Conservation (phyloP, 2,888 invertebrate genomes). For the Zelleria hepariella region DNA sequence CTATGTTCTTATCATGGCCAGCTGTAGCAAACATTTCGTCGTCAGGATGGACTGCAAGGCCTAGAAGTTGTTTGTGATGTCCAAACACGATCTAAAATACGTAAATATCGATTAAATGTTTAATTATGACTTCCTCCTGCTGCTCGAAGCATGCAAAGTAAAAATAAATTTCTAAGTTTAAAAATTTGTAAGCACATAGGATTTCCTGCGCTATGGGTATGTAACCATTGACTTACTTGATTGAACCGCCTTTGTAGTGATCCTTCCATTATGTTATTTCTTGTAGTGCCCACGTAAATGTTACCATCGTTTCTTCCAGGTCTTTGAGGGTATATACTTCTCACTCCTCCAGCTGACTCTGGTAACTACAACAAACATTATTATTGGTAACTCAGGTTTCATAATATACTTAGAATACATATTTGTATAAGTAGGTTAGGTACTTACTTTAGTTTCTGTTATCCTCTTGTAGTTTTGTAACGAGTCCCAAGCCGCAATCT, state of each 20-base stretch:
- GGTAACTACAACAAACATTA: conserved; percentile 74
- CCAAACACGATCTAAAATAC: conserved; percentile 82
- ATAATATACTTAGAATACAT: background rate
- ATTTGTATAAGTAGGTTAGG: background rate
- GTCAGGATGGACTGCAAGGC: conserved; percentile 90
- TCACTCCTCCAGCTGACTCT: conserved; percentile 89
- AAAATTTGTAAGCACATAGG: too few species aligned
- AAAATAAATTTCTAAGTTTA: background rate
- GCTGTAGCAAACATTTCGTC: conserved; percentile 94
- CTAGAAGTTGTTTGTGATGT: conserved; percentile 89
- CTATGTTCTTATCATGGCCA: conserved; percentile 91
- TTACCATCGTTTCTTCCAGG: conserved; percentile 91
- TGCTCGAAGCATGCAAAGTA: background rate
- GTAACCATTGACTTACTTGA: conserved; percentile 73
- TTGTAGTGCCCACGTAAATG: conserved; percentile 91
- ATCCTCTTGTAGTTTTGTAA: conserved; percentile 91
- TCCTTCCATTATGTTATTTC: conserved; percentile 91
- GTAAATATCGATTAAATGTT: background rate
- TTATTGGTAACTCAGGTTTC: background rate
- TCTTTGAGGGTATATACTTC: conserved; percentile 90
- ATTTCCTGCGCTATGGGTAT: too few species aligned
- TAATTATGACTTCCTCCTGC: background rate
- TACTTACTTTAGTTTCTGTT: conserved; percentile 85
- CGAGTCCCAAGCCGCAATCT: conserved; percentile 94
- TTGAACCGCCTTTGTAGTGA: conserved; percentile 91